These are phyloP conservation scores for Drosophila hydei DNA, from an alignment of 1,140 invertebrate genomes.

Conservation along the genomic window DNA sequence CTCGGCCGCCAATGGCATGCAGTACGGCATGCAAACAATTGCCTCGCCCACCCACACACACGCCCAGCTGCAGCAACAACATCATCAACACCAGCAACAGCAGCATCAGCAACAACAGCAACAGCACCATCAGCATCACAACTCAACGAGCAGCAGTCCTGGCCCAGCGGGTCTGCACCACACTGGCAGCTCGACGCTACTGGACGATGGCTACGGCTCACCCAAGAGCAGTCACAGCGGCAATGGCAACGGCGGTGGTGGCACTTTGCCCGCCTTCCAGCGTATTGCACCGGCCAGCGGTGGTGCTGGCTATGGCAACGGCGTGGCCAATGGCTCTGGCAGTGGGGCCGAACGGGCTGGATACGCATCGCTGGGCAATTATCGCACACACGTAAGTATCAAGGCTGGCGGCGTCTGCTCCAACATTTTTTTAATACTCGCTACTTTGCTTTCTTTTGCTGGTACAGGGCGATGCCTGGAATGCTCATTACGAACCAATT, in stretches of 20 bases:
- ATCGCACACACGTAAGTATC: slow-evolving; percentile 73
- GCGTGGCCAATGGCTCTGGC: slow-evolving; percentile 66
- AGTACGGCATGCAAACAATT: slow-evolving; percentile 66
- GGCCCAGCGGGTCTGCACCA: slow-evolving; percentile 58
- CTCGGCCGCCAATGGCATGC: slow-evolving; percentile 71
- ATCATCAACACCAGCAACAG: slow-evolving; percentile 49
- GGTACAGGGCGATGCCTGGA: slow-evolving; percentile 70
- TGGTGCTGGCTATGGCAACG: slow-evolving; percentile 40
- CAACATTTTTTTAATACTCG: slow-evolving; percentile 14
- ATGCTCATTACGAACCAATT: slow-evolving; percentile 69
- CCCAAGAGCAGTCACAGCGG: slow-evolving; percentile 72
- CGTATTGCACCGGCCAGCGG: slow-evolving; percentile 52
- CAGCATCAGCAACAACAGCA: slow-evolving; percentile 49
- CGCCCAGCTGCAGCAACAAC: slow-evolving; percentile 58
- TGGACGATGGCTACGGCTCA: slow-evolving; percentile 75
- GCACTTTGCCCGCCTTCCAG: slow-evolving; percentile 75
- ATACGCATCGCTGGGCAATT: slow-evolving; percentile 78
- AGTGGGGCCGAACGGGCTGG: slow-evolving; percentile 60
- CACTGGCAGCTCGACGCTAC: slow-evolving; percentile 38
- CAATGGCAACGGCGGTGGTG: slow-evolving; percentile 35
- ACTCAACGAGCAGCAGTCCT: slow-evolving; percentile 62
- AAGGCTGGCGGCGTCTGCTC: slow-evolving; percentile 8
- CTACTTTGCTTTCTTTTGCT: slow-evolving; percentile 1
- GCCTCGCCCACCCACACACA: slow-evolving; percentile 63
- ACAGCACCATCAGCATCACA: slow-evolving; percentile 63